Evolutionary conservation across 2,113 vertebrate species (phyloP), one percentile per base, ranked within the genome.

Genomic region (Petrocephalus microphthalmus): DNA sequence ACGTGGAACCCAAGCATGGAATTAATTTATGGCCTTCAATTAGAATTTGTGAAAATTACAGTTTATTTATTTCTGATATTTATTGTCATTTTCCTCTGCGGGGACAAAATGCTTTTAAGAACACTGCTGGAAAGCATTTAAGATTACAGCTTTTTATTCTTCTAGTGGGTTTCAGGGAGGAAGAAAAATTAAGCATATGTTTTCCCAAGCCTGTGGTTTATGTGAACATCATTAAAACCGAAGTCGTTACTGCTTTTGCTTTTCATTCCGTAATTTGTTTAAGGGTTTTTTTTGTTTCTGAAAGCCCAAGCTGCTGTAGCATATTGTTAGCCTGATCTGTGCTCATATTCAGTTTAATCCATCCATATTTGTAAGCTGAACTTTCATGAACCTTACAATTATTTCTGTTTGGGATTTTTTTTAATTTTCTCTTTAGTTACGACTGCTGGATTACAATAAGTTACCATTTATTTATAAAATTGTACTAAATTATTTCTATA

Each of bases 21-120:
- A 94, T 93, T 95, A 91, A 90, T 91, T 91, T 92, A 53, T 91
- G 92, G 92, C 52, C 25, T 85, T 54, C n/a, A 1, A 25, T 3
- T 56, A 7, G 52, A 85, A 53, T 85, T 53, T 29, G 22, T 85
- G 49, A 54, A 29, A 33, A 54, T 85, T 54, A 85, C 29, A 25
- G 22, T 53, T 85, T 37, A 56, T 85, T 83, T 85, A 19, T 56
- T 85, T 54, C 25, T 37, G 51, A 33, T 85, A 20, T 85, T 85
- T 54, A 54, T 85, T 29, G 1, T 29, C 29, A 33, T 85, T 37
- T 49, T 85, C 4, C n/a, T 54, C 84, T 37, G 25, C 52, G 29
- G 84, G 29, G 84, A 83, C 81, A 3, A 33, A 54, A 52, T 4
- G 52, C 84, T 56, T 85, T 56, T n/a, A 37, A 20, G 29, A 15